Percentiles rank a stretch among this genome's conserved stretches.
phyloP scores from a whole-genome alignment of 2,113 vertebrate species.

The Alligator mississippiensis region DNA sequence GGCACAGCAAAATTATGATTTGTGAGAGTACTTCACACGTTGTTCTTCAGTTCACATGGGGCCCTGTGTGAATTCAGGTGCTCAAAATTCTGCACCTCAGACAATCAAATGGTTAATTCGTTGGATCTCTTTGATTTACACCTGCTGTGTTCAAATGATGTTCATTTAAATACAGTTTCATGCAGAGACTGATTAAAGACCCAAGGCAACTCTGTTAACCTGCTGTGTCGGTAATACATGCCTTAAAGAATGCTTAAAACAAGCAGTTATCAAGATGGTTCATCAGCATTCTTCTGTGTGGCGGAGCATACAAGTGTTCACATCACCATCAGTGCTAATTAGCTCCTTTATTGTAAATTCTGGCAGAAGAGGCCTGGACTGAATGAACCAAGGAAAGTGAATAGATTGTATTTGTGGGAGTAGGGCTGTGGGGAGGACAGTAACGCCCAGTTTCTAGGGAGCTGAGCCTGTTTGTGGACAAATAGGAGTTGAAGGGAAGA shows the following conservation, averaged over 20 bases:
- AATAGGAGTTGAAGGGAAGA: slow-evolving; percentile 2
- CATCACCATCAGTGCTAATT: background rate
- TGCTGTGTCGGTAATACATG: too few relatives aligned
- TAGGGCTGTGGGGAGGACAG: background rate
- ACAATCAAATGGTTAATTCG: background rate
- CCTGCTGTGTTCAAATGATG: background rate
- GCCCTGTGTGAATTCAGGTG: background rate
- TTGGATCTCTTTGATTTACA: background rate
- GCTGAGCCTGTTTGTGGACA: background rate
- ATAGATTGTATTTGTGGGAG: background rate
- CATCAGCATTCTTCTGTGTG: background rate
- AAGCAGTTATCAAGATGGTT: too few relatives aligned
- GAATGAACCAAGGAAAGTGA: background rate
- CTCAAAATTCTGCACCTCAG: background rate
- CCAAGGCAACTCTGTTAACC: background rate
- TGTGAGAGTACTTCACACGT: too few relatives aligned
- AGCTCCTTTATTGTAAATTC: background rate
- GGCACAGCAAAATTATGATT: too few relatives aligned
- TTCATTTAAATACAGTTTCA: background rate
- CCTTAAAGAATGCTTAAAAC: too few relatives aligned
- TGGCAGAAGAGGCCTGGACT: slow-evolving; percentile 1
- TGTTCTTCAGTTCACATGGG: background rate
- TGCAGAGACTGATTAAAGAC: background rate
- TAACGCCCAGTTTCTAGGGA: background rate
- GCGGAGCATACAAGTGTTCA: background rate